Conservation (phyloP, 2,113 vertebrate genomes). For the Ascaphus truei region DNA sequence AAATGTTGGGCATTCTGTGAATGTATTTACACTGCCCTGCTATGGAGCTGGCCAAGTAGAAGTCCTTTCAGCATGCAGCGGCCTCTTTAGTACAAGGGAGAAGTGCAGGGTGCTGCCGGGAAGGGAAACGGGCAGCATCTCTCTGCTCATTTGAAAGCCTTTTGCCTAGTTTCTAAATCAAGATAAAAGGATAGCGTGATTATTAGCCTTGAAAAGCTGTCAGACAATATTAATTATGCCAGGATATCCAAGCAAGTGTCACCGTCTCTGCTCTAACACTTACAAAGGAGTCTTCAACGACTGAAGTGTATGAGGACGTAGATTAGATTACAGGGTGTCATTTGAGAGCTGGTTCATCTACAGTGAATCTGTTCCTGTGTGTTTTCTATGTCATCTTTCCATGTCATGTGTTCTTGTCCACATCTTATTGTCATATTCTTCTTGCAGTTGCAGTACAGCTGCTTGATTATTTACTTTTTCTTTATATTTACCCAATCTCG, state of each 20-base stretch:
- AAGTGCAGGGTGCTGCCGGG: too few species aligned
- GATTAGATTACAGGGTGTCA: not conserved
- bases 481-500: not conserved
- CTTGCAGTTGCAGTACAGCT: not conserved
- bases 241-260: conserved; percentile 39
- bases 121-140: not conserved
- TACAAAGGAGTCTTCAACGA: not conserved
- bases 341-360: not conserved
- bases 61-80: too few species aligned
- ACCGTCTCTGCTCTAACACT: conserved; percentile 21
- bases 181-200: conserved; percentile 53
- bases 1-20: too few species aligned
- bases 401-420: not conserved
- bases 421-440: not conserved
- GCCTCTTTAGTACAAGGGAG: too few species aligned
- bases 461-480: not conserved
- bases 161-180: conserved; percentile 60
- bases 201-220: conserved; percentile 51
- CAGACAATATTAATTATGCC: conserved; percentile 47
- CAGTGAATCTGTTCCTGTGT: not conserved
- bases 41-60: too few species aligned
- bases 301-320: not conserved
- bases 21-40: too few species aligned
- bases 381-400: not conserved
- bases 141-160: conserved; percentile 28